Conservation (phyloP, 2,113 vertebrate genomes). For the Acrocephalus kingi region DNA sequence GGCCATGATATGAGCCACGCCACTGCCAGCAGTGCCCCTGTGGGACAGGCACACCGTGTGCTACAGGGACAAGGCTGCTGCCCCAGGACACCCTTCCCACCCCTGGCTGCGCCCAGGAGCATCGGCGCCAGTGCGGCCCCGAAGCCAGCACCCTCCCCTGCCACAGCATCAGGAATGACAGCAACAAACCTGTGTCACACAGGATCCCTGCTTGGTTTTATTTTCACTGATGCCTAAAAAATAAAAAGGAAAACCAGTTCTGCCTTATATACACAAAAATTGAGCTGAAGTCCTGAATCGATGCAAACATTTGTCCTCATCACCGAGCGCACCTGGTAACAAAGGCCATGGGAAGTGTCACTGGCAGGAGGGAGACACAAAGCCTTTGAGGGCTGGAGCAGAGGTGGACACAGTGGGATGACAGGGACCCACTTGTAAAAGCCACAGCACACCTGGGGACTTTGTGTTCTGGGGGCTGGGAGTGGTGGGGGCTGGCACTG, state of each 20-base stretch:
- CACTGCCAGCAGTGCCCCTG: not conserved
- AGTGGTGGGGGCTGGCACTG: rapidly evolving
- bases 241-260: conserved; percentile 17
- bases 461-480: not conserved
- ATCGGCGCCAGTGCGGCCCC: rapidly evolving
- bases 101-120: rapidly evolving
- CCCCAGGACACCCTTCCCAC: not conserved
- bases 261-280: conserved; percentile 39
- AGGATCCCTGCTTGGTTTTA: conserved; percentile 22
- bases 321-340: not conserved
- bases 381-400: not conserved
- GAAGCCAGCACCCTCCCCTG: not conserved
- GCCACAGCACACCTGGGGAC: no score
- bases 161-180: not conserved
- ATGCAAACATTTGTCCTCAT: not conserved
- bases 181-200: not conserved
- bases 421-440: not conserved
- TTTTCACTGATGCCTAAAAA: conserved; percentile 41
- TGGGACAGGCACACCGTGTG: rapidly evolving
- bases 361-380: not conserved
- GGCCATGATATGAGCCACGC: rapidly evolving
- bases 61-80: not conserved
- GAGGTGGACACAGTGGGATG: not conserved
- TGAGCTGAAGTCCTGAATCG: not conserved
- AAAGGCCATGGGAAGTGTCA: not conserved